Percentiles rank a stretch among this genome's conserved stretches.
These are phyloP conservation scores for Aphrocallistes beatrix DNA, from an alignment of 37 sponge, comb jelly and placozoan genomes.

Conservation along the genomic window DNA sequence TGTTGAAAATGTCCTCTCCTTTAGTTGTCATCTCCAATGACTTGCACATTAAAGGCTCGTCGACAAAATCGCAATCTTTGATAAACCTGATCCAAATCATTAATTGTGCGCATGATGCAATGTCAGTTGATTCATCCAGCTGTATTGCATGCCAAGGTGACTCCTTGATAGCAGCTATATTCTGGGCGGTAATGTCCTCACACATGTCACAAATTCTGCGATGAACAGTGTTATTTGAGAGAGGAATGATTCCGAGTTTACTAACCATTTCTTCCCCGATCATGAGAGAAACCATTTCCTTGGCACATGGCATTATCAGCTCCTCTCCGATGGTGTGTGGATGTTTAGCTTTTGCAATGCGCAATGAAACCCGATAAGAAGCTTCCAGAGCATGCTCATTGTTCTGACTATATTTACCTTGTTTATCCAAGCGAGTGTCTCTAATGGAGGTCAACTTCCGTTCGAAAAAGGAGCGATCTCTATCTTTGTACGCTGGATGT, in stretches of 20 bases:
- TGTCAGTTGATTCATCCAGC: conserved; percentile 14
- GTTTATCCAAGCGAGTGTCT: conserved; percentile 20
- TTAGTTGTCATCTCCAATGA: conserved; percentile 11
- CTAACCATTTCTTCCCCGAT: neutral
- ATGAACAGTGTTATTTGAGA: conserved; percentile 11
- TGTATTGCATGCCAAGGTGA: conserved; percentile 15
- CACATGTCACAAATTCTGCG: conserved; percentile 8
- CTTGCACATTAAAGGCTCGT: conserved; percentile 14
- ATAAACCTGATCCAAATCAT: conserved; percentile 7
- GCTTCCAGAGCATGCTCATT: conserved; percentile 12
- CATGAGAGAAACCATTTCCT: conserved; percentile 16
- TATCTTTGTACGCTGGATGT: neutral
- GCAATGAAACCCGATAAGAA: neutral
- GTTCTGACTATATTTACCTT: neutral
- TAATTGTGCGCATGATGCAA: conserved; percentile 9
- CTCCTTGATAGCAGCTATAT: conserved; percentile 13
- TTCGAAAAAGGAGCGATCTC: neutral
- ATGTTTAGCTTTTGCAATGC: conserved; percentile 3
- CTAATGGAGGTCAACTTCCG: neutral
- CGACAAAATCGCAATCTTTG: conserved; percentile 1
- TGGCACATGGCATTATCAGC: conserved; percentile 19
- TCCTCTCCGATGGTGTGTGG: neutral
- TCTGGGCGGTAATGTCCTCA: neutral
- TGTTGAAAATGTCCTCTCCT: conserved; percentile 14
- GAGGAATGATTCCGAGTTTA: neutral